Evolutionary conservation across 2,797 vertebrate species (phyloP).

Genomic region (Zenarchopterus dispar): DNA sequence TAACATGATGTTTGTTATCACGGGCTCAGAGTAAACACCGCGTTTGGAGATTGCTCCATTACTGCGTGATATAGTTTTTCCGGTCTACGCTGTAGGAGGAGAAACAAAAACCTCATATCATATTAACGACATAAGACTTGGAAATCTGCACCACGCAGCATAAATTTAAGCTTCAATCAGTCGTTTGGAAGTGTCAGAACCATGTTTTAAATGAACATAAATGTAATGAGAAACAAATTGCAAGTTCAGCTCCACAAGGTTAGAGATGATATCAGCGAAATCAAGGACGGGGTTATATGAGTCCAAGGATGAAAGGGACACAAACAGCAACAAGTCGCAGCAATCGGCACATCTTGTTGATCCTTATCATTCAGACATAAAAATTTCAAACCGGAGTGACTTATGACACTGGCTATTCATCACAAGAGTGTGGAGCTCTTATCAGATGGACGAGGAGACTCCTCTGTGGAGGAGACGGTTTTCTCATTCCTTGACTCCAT

Average conservation of each 20-base stretch:
- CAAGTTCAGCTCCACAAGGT: conserved; percentile 1
- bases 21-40: conserved; percentile 57
- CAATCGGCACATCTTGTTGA: conserved; percentile 57
- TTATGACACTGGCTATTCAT: conserved; percentile 63
- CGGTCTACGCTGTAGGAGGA: conserved; percentile 9
- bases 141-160: conserved; percentile 19
- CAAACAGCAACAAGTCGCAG: conserved; percentile 47
- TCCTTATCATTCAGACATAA: conserved; percentile 57
- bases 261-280: conserved; percentile 34
- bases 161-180: not conserved
- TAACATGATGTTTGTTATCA: conserved; percentile 69
- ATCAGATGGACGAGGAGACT: conserved; percentile 68
- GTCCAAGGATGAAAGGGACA: conserved; percentile 13
- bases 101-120: not conserved
- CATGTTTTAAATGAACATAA: no score
- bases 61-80: conserved; percentile 38
- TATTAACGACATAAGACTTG: conserved; percentile 15
- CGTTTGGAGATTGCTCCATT: conserved; percentile 53
- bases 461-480: conserved; percentile 52
- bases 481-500: conserved; percentile 48
- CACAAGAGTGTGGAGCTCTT: conserved; percentile 55
- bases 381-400: conserved; percentile 59
- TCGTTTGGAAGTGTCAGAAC: no score
- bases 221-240: no score
- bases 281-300: conserved; percentile 9